Evolutionary conservation across 2,888 invertebrate species (phyloP), one percentile per base, ranked within the genome.

Genomic region (Unio pictorum): DNA sequence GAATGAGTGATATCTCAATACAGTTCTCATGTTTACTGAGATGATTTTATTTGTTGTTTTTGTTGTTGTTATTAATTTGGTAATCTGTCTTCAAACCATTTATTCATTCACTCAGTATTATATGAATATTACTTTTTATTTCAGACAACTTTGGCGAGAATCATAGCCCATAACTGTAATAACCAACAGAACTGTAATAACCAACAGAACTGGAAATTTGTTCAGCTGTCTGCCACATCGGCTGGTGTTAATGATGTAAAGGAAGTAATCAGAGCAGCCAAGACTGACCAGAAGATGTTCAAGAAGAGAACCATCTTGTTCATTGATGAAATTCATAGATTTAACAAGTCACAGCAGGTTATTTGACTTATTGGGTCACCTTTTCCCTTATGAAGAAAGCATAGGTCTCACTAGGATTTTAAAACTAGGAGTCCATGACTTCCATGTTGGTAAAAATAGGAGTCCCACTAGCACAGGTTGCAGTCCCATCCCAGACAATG

Each of bases 311-410:
- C 95, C 30, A 92, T 95, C 55, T 90, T 95, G 23, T 95, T 96
- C 84, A 94, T 95, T 93, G 95, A 96, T 91, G 95, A 96, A 91
- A 95, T 96, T 82, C 95, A 95, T 88, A 92, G 95, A 67, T 95
- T 95, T 86, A 95, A 95, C 88, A 95, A 95, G 90, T 90, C 93
- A 34, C 95, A 95, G 84, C 95, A 96, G 88, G 91, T 90, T 66
- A 60, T 6, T 59, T 17, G 18, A 7, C n/a, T 59, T 8, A 59
- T 26, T n/a, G 15, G 20, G 8, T 63, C n/a, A 3, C 26, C 30
- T 58, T 58, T 45, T 26, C 20, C 8, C 66, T 66, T 56, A 65
- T 3, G 45, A 34, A 54, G 54, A 54, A 23, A 23, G 23, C 23
- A 23, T 23, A 23, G 23, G 23, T 23, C 23, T 23, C 23, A 0